Evolutionary conservation across 1,140 invertebrate genomes (phyloP).

Genomic region (Campoletis sonorensis): DNA sequence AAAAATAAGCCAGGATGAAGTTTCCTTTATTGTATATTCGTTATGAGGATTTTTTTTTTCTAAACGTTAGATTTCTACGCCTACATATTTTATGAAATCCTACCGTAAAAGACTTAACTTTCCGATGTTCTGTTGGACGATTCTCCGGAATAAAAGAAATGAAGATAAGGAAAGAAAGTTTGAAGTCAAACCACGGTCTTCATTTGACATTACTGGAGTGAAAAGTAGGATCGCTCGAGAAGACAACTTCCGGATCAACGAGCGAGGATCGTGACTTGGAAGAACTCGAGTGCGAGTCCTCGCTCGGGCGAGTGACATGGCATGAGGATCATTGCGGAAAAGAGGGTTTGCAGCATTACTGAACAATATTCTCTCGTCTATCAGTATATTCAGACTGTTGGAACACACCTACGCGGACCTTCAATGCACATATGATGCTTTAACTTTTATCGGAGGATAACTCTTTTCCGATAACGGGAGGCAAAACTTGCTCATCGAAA

Average conservation of each 20-base stretch:
- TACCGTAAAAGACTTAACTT: not conserved
- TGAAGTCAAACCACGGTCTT: not conserved
- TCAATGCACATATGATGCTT: not conserved
- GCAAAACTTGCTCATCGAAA: slow-evolving; percentile 14
- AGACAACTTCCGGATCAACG: slow-evolving; percentile 36
- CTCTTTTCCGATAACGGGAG: slow-evolving; percentile 36
- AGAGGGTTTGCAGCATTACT: not conserved
- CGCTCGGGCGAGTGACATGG: not conserved
- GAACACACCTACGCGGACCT: not conserved
- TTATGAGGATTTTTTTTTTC: not conserved
- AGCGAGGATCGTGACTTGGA: slow-evolving; percentile 32
- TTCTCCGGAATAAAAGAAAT: not conserved
- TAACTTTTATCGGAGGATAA: not conserved
- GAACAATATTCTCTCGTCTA: slow-evolving; percentile 23
- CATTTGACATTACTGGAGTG: not conserved
- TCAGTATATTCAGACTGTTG: not conserved
- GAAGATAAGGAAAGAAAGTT: not conserved
- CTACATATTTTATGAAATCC: too few relatives aligned
- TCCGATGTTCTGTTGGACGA: not conserved
- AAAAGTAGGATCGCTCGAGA: not conserved
- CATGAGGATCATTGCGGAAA: slow-evolving; percentile 16
- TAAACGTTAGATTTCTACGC: too few relatives aligned
- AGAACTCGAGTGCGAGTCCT: slow-evolving; percentile 31
- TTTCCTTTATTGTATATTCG: not conserved
- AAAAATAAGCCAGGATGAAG: not conserved